Evolutionary conservation across 2,797 vertebrate genomes (phyloP).

Genomic region (Danio aesculapii): DNA sequence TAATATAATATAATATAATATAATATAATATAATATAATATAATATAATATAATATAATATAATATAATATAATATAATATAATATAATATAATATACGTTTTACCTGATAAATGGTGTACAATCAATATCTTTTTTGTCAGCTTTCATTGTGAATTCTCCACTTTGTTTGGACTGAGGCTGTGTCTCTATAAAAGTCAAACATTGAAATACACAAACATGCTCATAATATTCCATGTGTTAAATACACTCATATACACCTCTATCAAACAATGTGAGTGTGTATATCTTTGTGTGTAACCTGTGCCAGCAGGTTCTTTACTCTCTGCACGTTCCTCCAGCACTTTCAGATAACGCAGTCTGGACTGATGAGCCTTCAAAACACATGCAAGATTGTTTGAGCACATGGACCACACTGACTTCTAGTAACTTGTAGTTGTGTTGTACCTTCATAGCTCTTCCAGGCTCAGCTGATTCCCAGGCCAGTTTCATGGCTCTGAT

Average conservation of each 20-base stretch:
- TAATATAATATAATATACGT: background rate
- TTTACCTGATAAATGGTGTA: slow-evolving; percentile 55
- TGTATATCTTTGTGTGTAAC: slow-evolving; percentile 1
- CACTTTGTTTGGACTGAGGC: slow-evolving; percentile 8
- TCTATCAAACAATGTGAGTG: background rate
- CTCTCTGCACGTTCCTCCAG: slow-evolving; percentile 59
- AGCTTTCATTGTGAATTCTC: background rate
- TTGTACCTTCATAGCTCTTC: slow-evolving; percentile 85
- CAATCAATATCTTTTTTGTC: slow-evolving; percentile 38
- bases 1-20: too few relatives aligned
- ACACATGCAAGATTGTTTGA: slow-evolving; percentile 3
- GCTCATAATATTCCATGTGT: background rate
- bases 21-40: background rate
- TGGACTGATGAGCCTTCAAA: slow-evolving; percentile 84
- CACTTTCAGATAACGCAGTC: slow-evolving; percentile 77
- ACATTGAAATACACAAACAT: background rate
- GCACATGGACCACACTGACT: slow-evolving; percentile 1
- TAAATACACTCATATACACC: background rate
- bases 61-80: too few relatives aligned
- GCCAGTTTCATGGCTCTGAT: slow-evolving; percentile 88
- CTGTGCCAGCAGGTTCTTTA: slow-evolving; percentile 54
- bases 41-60: too few relatives aligned
- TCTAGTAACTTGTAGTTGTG: background rate
- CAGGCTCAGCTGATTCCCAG: slow-evolving; percentile 88
- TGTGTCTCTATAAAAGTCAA: slow-evolving; percentile 24